A percentile compares a stretch with the other conserved stretches of the same genome.
These are phyloP conservation scores for Plectus sambesii DNA, from an alignment of 1,140 invertebrate species.

Conservation along the genomic window DNA sequence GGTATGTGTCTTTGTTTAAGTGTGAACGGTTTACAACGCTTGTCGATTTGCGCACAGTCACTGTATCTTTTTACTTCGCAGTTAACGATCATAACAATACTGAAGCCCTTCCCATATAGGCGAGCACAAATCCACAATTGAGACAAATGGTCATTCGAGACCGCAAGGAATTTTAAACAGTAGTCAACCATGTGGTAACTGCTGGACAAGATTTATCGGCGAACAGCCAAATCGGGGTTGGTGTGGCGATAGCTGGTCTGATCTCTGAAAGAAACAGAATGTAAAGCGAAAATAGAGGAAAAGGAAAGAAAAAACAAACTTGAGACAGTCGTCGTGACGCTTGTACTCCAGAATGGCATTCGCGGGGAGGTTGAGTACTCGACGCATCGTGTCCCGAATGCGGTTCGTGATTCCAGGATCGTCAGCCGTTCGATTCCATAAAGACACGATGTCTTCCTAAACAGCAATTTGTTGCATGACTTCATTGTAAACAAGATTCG, in stretches of 20 bases:
- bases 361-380: constrained; percentile 81
- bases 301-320: constrained; percentile 49
- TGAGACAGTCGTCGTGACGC: constrained; percentile 71
- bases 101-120: no score
- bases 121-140: no score
- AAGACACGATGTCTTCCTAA: constrained; percentile 92
- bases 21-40: no score
- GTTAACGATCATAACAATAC: no score
- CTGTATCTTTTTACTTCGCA: no score
- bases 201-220: constrained; percentile 7
- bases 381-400: constrained; percentile 82
- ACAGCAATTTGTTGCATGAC: no score
- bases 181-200: background rate
- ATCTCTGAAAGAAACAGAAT: constrained; percentile 17
- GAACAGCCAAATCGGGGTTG: constrained; percentile 11
- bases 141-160: no score
- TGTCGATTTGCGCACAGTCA: no score
- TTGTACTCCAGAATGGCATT: constrained; percentile 93
- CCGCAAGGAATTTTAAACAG: background rate
- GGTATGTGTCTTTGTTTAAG: no score
- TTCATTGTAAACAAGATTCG: no score
- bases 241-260: constrained; percentile 24
- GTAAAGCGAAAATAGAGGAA: background rate
- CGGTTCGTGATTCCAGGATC: constrained; percentile 72
- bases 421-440: constrained; percentile 89